Evolutionary conservation across 2,113 vertebrate species (phyloP), one percentile per base, ranked within the genome.

Genomic region (Nibea coibor): DNA sequence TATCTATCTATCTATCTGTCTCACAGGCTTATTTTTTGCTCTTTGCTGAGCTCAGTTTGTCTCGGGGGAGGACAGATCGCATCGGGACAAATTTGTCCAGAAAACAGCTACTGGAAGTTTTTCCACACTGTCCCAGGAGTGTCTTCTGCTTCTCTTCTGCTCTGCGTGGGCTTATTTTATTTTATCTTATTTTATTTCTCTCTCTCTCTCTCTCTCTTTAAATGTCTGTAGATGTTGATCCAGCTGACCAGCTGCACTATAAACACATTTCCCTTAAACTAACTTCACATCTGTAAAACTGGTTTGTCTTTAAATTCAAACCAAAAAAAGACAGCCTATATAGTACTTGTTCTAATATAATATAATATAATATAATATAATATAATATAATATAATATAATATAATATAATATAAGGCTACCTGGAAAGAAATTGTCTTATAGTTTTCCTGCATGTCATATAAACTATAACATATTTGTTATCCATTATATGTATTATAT

Each of bases 41-140:
- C 35, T 80, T 72, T 42, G 67, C 22, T 47, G 42, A 15, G 35
- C 35, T 24, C n/a, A 39, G 3, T 66, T 42, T 57, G 45, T 79
- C 84, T 80, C 84, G 1, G 35, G 72, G 72, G 84, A 75, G 22
- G 14, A 35, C 43, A 24, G 12, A 42, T 42, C 51, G 0, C 71
- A 43, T 42, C 7, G 59, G 86, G 88, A 88, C 78, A 69, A 8
- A 42, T 84, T 68, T 66, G 26, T 71, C 53, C 48, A 53, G 17
- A 72, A 83, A 79, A 69, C 59, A 81, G 84, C 86, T 83, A 82
- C 91, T 89, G 86, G 83, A 91, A 83, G 15, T 71, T 65, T 87
- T 83, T 76, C 68, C 75, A 70, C 4, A 2, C 50, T 3, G 54
- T 91, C 88, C 75, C 81, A 59, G 19, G 56, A 78, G 88, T 14